phyloP scores from a whole-genome alignment of 2,797 vertebrate genomes.

The Cossypha dichroa region DNA sequence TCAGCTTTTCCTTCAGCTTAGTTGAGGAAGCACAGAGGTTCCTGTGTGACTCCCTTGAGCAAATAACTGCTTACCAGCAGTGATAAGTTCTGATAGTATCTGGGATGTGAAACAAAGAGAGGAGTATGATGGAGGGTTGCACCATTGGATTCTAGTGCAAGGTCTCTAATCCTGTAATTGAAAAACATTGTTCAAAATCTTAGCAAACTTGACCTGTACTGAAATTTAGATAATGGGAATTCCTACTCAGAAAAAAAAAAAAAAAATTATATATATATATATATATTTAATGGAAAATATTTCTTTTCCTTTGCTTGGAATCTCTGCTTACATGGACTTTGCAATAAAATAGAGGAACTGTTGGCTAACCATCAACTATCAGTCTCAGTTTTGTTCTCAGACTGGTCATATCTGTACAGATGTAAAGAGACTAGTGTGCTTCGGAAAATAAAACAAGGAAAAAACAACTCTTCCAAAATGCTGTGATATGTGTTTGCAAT shows the following conservation, averaged over 20 bases:
- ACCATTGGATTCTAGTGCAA: neutral
- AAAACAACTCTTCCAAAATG: neutral
- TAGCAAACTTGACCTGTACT: neutral
- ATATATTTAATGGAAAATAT: neutral
- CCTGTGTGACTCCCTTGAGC: fast-evolving
- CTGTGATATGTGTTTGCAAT: neutral
- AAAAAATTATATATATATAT: no score
- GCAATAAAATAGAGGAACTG: neutral
- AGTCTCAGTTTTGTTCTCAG: neutral
- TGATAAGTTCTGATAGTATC: neutral
- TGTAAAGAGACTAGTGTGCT: neutral
- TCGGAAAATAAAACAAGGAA: neutral
- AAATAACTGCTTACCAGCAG: neutral
- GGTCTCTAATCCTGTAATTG: neutral
- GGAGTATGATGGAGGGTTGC: neutral
- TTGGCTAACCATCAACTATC: neutral
- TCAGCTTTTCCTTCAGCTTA: neutral
- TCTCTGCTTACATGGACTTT: neutral
- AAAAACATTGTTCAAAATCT: neutral
- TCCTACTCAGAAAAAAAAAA: neutral
- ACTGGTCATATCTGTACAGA: neutral
- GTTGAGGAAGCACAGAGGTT: neutral
- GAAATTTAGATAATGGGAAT: neutral
- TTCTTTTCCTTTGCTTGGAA: neutral
- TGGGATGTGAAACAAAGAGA: neutral